Evolutionary conservation across 1,140 invertebrate genomes (phyloP).

Genomic region (Lordiphosa collinella): DNA sequence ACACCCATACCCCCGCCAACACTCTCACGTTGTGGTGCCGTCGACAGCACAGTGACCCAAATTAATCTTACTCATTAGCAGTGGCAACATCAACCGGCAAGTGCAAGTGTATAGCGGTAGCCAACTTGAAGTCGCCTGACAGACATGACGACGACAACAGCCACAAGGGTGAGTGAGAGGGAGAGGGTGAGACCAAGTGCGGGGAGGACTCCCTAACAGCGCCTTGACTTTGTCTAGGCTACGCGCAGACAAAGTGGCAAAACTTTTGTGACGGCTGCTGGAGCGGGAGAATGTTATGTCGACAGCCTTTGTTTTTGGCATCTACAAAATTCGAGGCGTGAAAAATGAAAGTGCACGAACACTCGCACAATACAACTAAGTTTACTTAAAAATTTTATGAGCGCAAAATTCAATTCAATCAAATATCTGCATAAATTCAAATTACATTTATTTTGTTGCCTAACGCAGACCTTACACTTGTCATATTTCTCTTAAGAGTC

Average conservation of each 20-base stretch:
- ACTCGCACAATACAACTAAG: background rate
- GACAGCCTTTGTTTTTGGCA: conserved; percentile 27
- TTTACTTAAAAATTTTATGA: too few relatives aligned
- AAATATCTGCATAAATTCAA: background rate
- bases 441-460: too few relatives aligned
- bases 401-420: background rate
- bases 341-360: conserved; percentile 8
- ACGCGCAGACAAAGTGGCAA: conserved; percentile 46
- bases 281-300: conserved; percentile 8
- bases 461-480: too few relatives aligned
- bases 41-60: conserved; percentile 64
- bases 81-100: conserved; percentile 11
- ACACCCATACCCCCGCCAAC: conserved; percentile 1
- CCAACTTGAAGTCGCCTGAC: conserved; percentile 34
- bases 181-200: background rate
- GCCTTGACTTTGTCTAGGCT: conserved; percentile 39
- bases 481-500: too few relatives aligned
- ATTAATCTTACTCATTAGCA: conserved; percentile 75
- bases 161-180: background rate
- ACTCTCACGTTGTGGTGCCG: background rate
- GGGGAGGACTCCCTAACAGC: conserved; percentile 5
- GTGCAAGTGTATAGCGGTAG: conserved; percentile 50
- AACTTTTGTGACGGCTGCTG: conserved; percentile 34
- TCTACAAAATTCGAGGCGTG: conserved; percentile 14
- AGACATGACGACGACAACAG: conserved; percentile 37